Evolutionary conservation across 2,113 vertebrate species (phyloP).

Genomic region (Nipponia nippon): DNA sequence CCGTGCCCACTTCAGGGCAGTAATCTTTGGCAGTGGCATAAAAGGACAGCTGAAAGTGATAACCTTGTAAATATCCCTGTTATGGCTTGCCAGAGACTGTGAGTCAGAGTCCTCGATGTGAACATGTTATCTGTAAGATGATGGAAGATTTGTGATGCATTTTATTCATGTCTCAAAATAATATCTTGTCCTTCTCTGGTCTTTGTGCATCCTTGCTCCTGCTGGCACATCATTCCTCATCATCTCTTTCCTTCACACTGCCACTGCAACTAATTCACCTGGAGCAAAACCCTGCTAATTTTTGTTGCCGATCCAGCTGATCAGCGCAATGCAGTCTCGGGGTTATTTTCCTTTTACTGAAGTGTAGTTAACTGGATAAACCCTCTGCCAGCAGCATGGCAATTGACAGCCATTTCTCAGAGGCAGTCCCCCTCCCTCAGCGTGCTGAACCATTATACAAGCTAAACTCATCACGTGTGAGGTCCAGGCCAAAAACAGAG

Average conservation of each 20-base stretch:
- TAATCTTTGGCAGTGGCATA: neutral
- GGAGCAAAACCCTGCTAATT: conserved; percentile 26
- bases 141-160: neutral
- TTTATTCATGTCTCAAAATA: conserved; percentile 23
- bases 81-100: neutral
- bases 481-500: neutral
- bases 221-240: neutral
- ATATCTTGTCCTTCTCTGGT: neutral
- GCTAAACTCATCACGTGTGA: neutral
- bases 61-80: conserved; percentile 34
- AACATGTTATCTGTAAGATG: neutral
- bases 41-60: neutral
- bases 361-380: neutral
- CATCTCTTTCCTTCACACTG: neutral
- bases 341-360: neutral
- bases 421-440: neutral
- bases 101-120: neutral
- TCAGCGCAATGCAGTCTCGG: neutral
- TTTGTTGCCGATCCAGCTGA: neutral
- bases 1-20: neutral
- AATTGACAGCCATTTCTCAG: neutral
- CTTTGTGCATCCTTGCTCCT: neutral
- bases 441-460: neutral
- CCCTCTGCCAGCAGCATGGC: neutral
- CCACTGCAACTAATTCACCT: neutral